Evolutionary conservation across 2,797 vertebrate genomes (phyloP), one percentile per base, ranked within the genome.

Genomic region (Hybognathus amarus): DNA sequence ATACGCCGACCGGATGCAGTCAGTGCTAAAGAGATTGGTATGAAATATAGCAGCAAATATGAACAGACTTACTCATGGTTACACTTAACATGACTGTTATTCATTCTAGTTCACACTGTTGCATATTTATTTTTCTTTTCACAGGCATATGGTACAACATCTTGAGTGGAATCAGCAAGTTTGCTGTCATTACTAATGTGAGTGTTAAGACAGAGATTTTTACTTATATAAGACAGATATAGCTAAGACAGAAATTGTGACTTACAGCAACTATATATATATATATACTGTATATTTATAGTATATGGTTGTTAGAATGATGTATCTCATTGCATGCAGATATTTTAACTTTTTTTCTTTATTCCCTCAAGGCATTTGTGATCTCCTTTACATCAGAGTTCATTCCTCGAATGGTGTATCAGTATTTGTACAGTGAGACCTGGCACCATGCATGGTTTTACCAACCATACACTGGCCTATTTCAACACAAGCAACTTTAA

Each of bases 151-250:
- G 88, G 87, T 89, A 89, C 85, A 85, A 89, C 87, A 97, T 99
- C 93, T 94, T 99, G 87, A 97, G 95, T 85, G 94, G 97, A 82
- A 98, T 99, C 87, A 98, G 98, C 92, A 99, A 99, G 91, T 97
- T 99, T 92, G 97, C 98, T 75, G 98, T 99, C 87, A 99, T 99
- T 93, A 99, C 97, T 93, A 99, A 99, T 88, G 98, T 99, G 95
- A 98, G 98, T 97, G 91, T 91, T 9, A 66, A 77, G 74, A 33
- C 8, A 11, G 59, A 30, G 5, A 38, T 54, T 36, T 20, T 15
- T 30, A 36, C 36, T 36, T 36, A 36, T 33, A 33, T 33, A 33
- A 33, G 30, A 33, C 30, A 33, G 2, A 33, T 33, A 33, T 33
- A 33, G 30, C 30, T 9, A 66, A 77, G 74, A 33, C 6, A 11